Evolutionary conservation across 2,888 invertebrate species (phyloP).

Genomic region (Drosophila fulvimacula): DNA sequence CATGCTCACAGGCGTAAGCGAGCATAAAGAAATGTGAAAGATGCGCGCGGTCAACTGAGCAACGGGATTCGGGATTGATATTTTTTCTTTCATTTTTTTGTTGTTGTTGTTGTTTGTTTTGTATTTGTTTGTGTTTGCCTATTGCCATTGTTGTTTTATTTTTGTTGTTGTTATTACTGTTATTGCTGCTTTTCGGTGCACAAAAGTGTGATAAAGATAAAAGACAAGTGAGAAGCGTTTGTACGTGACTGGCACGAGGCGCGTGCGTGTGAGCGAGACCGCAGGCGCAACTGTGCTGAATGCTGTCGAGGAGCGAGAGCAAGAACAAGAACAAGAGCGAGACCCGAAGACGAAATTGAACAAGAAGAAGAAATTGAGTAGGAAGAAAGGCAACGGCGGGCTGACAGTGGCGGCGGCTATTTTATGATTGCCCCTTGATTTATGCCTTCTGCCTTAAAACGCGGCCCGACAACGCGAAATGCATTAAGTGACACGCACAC

Average conservation of each 20-base stretch:
- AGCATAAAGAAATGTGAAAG: slow-evolving; percentile 61
- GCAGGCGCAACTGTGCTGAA: slow-evolving; percentile 19
- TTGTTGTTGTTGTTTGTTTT: background rate
- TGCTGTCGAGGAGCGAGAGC: slow-evolving; percentile 8
- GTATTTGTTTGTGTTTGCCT: slow-evolving; percentile 20
- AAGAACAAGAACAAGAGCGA: slow-evolving; percentile 11
- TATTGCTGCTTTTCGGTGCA: slow-evolving; percentile 30
- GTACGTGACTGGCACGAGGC: slow-evolving; percentile 42
- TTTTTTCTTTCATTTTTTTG: slow-evolving; percentile 17
- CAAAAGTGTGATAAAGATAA: slow-evolving; percentile 42
- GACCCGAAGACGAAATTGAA: slow-evolving; percentile 13
- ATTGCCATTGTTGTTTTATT: slow-evolving; percentile 34
- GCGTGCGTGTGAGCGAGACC: slow-evolving; percentile 36
- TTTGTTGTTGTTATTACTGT: too few species aligned
- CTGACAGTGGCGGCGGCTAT: slow-evolving; percentile 43
- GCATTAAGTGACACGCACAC: slow-evolving; percentile 59
- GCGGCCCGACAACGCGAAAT: slow-evolving; percentile 50
- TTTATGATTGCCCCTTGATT: slow-evolving; percentile 68
- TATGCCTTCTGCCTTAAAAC: slow-evolving; percentile 54
- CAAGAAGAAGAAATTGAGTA: slow-evolving; percentile 13
- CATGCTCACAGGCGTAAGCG: slow-evolving; percentile 21
- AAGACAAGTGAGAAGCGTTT: slow-evolving; percentile 25
- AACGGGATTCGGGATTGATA: slow-evolving; percentile 52
- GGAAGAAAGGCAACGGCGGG: slow-evolving; percentile 21
- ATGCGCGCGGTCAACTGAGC: slow-evolving; percentile 51